Conservation (phyloP, 2,888 invertebrate genomes). For the Selenia dentaria region DNA sequence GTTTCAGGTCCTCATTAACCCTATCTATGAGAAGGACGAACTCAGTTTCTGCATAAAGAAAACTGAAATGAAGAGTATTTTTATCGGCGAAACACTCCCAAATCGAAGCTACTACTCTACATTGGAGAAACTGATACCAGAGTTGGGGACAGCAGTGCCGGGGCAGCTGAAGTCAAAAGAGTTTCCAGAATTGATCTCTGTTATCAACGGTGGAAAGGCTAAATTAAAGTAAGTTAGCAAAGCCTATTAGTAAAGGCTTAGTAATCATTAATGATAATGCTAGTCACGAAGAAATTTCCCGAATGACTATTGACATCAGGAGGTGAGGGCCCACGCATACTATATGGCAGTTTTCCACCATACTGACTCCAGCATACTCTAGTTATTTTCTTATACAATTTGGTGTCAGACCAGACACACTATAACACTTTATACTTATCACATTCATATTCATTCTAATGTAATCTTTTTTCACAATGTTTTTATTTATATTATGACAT, state of each 20-base stretch:
- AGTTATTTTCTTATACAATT: too few species aligned
- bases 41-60: conserved; percentile 90
- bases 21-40: conserved; percentile 89
- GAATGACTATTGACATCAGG: too few species aligned
- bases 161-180: conserved; percentile 71
- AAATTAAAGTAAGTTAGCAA: conserved; percentile 78
- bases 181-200: conserved; percentile 79
- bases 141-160: conserved; percentile 69
- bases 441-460: too few species aligned
- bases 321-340: too few species aligned
- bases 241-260: neutral
- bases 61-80: conserved; percentile 87
- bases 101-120: conserved; percentile 88
- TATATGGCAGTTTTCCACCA: too few species aligned
- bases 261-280: too few species aligned
- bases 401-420: too few species aligned
- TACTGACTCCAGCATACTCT: too few species aligned
- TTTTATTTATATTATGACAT: too few species aligned
- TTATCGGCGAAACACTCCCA: conserved; percentile 87
- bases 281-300: too few species aligned
- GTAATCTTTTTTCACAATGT: too few species aligned
- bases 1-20: conserved; percentile 90
- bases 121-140: conserved; percentile 85
- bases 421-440: too few species aligned
- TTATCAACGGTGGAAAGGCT: conserved; percentile 84